A percentile compares a stretch with the other conserved stretches of the same genome.
phyloP scores from a whole-genome alignment of 2,888 invertebrate species.

The Physocephala rufipes region DNA sequence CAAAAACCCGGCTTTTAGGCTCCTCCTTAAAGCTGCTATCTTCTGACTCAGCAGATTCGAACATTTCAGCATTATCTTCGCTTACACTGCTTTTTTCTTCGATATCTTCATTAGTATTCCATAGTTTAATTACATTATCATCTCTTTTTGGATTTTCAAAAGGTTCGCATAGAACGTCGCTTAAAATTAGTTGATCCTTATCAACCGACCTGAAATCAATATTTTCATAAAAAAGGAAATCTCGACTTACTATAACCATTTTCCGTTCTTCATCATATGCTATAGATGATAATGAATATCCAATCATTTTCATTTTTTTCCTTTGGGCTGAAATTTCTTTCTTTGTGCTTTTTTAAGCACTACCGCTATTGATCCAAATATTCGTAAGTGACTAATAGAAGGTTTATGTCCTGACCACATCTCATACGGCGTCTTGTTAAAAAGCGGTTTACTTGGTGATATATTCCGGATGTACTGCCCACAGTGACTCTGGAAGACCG shows the following conservation, averaged over 20 bases:
- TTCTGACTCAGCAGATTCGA: conserved; percentile 5
- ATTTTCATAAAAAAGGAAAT: conserved; percentile 27
- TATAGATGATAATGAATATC: conserved; percentile 16
- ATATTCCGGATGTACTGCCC: conserved; percentile 46
- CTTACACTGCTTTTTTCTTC: neutral
- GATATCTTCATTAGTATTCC: neutral
- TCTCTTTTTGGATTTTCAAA: neutral
- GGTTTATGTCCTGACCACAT: conserved; percentile 44
- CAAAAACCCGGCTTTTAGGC: conserved; percentile 6
- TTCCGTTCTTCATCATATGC: conserved; percentile 25
- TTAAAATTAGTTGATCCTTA: neutral
- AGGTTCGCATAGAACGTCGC: too few species aligned
- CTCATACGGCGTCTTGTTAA: conserved; percentile 43
- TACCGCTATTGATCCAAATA: conserved; percentile 40
- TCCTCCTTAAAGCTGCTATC: conserved; percentile 6
- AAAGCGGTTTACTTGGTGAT: conserved; percentile 39
- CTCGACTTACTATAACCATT: conserved; percentile 29
- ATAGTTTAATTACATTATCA: neutral
- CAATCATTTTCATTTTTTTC: conserved; percentile 29
- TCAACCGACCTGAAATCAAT: neutral
- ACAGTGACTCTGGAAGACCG: conserved; percentile 42
- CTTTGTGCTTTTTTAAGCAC: conserved; percentile 37
- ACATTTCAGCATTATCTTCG: neutral
- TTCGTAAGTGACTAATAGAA: conserved; percentile 35
- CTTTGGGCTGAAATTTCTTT: conserved; percentile 38